Base-by-base conservation (phyloP, 1,140 invertebrate genomes). In the Ceratina calcarata region DNA sequence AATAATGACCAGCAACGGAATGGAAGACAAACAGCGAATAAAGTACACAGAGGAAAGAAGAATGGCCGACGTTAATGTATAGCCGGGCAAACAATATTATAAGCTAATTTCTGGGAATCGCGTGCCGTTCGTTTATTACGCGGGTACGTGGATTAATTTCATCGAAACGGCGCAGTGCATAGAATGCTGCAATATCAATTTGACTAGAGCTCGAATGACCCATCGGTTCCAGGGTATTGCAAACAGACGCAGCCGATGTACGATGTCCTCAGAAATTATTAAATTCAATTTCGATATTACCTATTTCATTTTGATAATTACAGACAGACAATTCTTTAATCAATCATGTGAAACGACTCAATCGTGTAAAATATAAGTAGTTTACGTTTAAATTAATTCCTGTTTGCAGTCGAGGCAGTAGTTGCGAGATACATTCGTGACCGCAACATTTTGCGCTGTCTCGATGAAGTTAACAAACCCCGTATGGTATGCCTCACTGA, bases 121-220 rank as follows among this genome's bases (percentile, higher is more conserved):
- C 22, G 51, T 32, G 32, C 15, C 32, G 55, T 70, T 65, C 22
- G 57, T 32, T 37, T 24, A 70, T 62, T 62, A 70, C 27, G 13
- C 7, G 27, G 53, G 16, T 20, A 27, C n/a, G n/a, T 64, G 22
- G 49, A 83, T 83, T 57, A 58, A 80, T 85, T 81, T 84, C 58
- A 69, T 51, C 27, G 65, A 51, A 60, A 37, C 45, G 51, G 55
- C 51, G 60, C 49, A 27, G 45, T 55, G 71, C 27, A 57, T 24
- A 18, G 37, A 12, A 32, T 15, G 24, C 37, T 55, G 62, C 16
- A 72, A 83, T 68, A 68, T 84, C 62, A 80, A 53, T 84, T 80
- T 58, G 18, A 49, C 58, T 13, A 10, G 37, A 45, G 37, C 24
- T 57, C 53, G 53, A 8, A 53, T 13, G 57, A 16, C 62, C 12